Base-by-base conservation (phyloP, 2,888 invertebrate species). In the Drosophila mercatorum region DNA sequence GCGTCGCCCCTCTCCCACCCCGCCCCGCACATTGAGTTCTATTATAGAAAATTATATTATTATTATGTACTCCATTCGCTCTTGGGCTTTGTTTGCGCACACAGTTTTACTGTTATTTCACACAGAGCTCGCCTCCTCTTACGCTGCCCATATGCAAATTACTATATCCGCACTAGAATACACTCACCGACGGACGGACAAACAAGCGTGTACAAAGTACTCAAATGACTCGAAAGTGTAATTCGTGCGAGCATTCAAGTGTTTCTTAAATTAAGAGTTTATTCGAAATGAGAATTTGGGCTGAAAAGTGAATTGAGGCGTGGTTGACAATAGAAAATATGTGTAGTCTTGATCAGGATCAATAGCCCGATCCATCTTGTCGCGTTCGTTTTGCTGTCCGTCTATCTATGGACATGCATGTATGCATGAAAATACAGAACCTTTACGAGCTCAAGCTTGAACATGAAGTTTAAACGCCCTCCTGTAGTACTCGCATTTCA, bases 41-140 rank as follows among this genome's bases (percentile, higher is more conserved):
- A 81, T 83, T 87, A 87, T 87, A 83, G 87, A 78, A 84, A 89
- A 84, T 89, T 83, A 84, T 89, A 87, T 86, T 86, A 88, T 88
- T 88, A 88, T 83, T 83, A 88, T 88, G 81, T 86, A 86, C 81
- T 89, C 75, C 75, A 78, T 47, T 82, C 69, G 63, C 68, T 68
- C 57, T 64, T 62, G 47, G 47, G 57, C 72, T 78, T 73, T 88
- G 79, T 75, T 71, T 84, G 66, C 44, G 66, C 64, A 77, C 73
- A 79, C 69, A 67, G 72, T 73, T 85, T 83, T 86, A 83, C 83
- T 71, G 88, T 86, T 83, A 88, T 75, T 58, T 63, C 70, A 67
- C 66, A 67, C 71, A 70, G 44, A 60, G 38, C 28, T 56, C 61
- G 26, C 34, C 31, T 26, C 36, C 53, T 40, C 60, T 51, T 36